Evolutionary conservation across 2,888 invertebrate species (phyloP).

Genomic region (Pollenia amentaria): DNA sequence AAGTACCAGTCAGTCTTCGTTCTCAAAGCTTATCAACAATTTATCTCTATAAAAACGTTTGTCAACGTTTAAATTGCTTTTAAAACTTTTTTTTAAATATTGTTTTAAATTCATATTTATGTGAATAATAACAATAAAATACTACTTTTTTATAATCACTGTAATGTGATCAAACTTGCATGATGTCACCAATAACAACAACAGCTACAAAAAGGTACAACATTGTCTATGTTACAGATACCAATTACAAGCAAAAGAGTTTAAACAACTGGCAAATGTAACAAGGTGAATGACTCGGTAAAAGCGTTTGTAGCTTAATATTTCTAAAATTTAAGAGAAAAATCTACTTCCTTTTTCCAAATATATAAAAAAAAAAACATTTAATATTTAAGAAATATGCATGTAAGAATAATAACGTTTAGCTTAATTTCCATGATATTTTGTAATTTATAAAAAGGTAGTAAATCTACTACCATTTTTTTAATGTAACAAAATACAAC

Average conservation of each 20-base stretch:
- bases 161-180: conserved; percentile 70
- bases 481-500: too few species aligned
- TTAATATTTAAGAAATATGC: too few species aligned
- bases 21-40: conserved; percentile 29
- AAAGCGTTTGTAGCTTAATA: neutral
- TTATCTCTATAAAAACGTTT: conserved; percentile 36
- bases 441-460: neutral
- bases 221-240: conserved; percentile 24
- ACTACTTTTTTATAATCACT: conserved; percentile 59
- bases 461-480: conserved; percentile 1
- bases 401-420: too few species aligned
- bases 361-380: neutral
- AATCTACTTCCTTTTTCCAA: neutral
- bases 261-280: conserved; percentile 15
- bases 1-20: conserved; percentile 46
- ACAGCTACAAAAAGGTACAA: neutral
- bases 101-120: conserved; percentile 54
- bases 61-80: conserved; percentile 62
- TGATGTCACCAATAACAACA: conserved; percentile 61
- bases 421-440: too few species aligned
- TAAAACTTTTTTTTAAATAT: conserved; percentile 60
- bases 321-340: neutral
- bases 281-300: conserved; percentile 46
- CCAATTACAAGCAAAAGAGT: conserved; percentile 20
- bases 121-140: conserved; percentile 41